These are phyloP conservation scores for Octomys mimax DNA, from an alignment of 2,797 vertebrate species.

Conservation along the genomic window DNA sequence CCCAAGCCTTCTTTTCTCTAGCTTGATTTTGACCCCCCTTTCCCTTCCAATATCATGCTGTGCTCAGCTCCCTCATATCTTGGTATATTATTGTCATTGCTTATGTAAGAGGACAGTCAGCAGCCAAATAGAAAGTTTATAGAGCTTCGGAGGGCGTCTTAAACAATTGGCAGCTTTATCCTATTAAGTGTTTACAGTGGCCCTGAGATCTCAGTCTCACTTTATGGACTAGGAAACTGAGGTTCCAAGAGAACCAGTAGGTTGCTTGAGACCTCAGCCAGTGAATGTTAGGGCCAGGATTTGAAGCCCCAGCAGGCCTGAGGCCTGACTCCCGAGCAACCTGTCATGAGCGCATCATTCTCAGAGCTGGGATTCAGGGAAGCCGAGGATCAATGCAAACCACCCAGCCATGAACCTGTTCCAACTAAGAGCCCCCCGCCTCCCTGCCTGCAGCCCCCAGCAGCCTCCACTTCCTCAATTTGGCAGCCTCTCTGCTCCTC, in stretches of 20 bases:
- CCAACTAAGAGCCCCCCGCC: not conserved
- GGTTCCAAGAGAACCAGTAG: not conserved
- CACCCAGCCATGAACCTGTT: accelerated
- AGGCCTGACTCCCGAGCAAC: not conserved
- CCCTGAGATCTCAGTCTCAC: not conserved
- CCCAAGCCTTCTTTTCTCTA: not conserved
- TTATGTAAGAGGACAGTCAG: not conserved
- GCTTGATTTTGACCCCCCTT: not conserved
- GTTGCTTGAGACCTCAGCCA: not conserved
- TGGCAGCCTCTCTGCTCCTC: slow-evolving; percentile 82
- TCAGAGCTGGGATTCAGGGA: not conserved
- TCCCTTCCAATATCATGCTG: not conserved
- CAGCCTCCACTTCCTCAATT: not conserved
- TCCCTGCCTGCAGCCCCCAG: slow-evolving; percentile 65
- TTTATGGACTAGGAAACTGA: not conserved
- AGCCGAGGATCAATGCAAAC: not conserved
- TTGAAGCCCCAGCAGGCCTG: not conserved
- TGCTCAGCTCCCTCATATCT: not conserved
- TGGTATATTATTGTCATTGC: not conserved
- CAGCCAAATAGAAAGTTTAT: not conserved
- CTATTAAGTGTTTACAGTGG: not conserved
- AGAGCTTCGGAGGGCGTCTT: slow-evolving; percentile 6
- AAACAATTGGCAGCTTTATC: not conserved
- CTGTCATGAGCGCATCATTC: not conserved
- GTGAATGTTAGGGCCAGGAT: not conserved